Percentiles rank a stretch among this genome's conserved stretches.
Evolutionary conservation across 2,113 vertebrate genomes (phyloP).

Genomic region (Nothobranchius kuhntae): DNA sequence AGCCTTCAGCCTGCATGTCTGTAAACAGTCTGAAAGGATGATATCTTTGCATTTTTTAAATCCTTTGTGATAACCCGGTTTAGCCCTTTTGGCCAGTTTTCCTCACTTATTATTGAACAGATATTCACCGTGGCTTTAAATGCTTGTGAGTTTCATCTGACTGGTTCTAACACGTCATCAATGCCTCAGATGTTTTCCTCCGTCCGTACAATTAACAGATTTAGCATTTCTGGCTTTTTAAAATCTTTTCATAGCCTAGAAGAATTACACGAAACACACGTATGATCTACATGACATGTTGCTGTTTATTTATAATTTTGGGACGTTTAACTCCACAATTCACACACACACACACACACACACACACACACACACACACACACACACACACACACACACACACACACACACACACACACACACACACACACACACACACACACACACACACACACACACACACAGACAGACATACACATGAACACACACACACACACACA

Average conservation of each 20-base stretch:
- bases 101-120: no score
- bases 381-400: not conserved
- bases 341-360: not conserved
- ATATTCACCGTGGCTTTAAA: no score
- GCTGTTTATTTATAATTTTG: no score
- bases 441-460: constrained; percentile 1
- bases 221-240: no score
- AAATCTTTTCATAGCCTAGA: not conserved
- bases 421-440: constrained; percentile 19
- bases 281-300: not conserved
- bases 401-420: no score
- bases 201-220: no score
- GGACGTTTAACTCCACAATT: no score
- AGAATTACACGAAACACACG: not conserved
- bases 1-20: not conserved
- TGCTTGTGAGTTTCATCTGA: not conserved
- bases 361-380: not conserved
- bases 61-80: not conserved
- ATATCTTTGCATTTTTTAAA: not conserved
- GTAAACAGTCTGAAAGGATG: not conserved
- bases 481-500: constrained; percentile 16
- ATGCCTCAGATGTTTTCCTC: no score
- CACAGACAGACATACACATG: not conserved
- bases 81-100: no score
- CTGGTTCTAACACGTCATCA: no score